Evolutionary conservation across 2,113 vertebrate species (phyloP), one percentile per base, ranked within the genome.

Genomic region (Alces alces): DNA sequence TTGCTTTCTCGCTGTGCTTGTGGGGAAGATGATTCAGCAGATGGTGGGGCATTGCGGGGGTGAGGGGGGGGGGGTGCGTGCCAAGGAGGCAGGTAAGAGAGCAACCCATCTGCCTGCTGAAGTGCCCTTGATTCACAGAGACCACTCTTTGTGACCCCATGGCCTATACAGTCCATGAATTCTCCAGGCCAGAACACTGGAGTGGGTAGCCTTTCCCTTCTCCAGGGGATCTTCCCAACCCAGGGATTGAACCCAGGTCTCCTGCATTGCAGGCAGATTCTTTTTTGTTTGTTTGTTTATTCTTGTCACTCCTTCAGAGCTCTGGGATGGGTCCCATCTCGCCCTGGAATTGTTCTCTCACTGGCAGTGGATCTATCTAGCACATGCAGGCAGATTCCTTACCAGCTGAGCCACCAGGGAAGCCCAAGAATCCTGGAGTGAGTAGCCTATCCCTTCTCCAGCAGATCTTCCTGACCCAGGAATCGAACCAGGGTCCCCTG

Each of bases 291-390:
- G 30, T 10, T 36, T 97, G 93, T 97, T 98, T 97, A 96, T 97
- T 97, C 94, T 94, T 94, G 85, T 88, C 96, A 94, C 91, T 98
- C 70, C 95, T 97, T 96, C 94, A 95, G 66, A 94, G 95, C 82
- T 91, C 96, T 98, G 95, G 97, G 95, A 86, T 80, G 50, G 61
- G 73, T 96, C 92, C 19, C 96, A 89, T 97, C 96, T 97, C 97
- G 87, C 87, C 93, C 96, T 97, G 97, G 95, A 97, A 76, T 95
- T 96, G 93, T 96, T 97, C 96, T 93, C 89, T 7, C 84, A n/a
- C 89, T 98, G 95, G 95, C 96, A 97, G 55, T 97, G 57, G 82
- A 61, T 93, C 89, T 97, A 91, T 95, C 93, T 91, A 85, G 80
- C 84, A 80, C 89, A 83, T 36, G 17, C 17, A 70, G n/a, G n/a